Percentiles rank a stretch among this genome's conserved stretches.
phyloP scores from a whole-genome alignment of 2,113 vertebrate species.

The Myocastor coypus region DNA sequence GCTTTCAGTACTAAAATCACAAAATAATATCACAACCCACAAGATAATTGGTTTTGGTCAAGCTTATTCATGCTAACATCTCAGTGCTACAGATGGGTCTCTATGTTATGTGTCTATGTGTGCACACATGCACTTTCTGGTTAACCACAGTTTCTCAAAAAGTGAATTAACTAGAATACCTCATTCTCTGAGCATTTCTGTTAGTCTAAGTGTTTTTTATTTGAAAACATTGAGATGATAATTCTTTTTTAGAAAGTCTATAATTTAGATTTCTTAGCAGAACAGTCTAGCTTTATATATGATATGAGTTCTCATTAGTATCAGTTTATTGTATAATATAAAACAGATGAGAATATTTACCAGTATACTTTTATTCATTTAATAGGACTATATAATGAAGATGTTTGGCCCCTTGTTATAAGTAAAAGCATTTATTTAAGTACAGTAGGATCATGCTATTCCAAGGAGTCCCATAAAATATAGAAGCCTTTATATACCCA shows the following conservation, averaged over 20 bases:
- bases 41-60: constrained; percentile 12
- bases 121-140: not conserved
- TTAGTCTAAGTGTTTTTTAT: constrained; percentile 47
- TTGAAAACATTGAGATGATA: constrained; percentile 24
- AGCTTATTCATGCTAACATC: not conserved
- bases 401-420: constrained; percentile 10
- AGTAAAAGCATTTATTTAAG: constrained; percentile 50
- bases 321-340: constrained; percentile 31
- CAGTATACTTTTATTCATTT: constrained; percentile 37
- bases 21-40: not conserved
- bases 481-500: not conserved
- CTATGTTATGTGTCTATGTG: not conserved
- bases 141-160: constrained; percentile 60
- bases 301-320: constrained; percentile 51
- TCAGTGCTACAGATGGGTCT: not conserved
- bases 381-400: not conserved
- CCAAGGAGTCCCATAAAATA: constrained; percentile 25
- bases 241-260: constrained; percentile 42
- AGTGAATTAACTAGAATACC: constrained; percentile 35
- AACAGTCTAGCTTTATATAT: constrained; percentile 2
- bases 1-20: constrained; percentile 8
- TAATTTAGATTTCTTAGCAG: constrained; percentile 37
- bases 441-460: constrained; percentile 26
- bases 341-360: constrained; percentile 48
- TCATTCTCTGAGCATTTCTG: constrained; percentile 61